phyloP scores from a whole-genome alignment of 2,113 vertebrate genomes.

The Neomonachus schauinslandi region DNA sequence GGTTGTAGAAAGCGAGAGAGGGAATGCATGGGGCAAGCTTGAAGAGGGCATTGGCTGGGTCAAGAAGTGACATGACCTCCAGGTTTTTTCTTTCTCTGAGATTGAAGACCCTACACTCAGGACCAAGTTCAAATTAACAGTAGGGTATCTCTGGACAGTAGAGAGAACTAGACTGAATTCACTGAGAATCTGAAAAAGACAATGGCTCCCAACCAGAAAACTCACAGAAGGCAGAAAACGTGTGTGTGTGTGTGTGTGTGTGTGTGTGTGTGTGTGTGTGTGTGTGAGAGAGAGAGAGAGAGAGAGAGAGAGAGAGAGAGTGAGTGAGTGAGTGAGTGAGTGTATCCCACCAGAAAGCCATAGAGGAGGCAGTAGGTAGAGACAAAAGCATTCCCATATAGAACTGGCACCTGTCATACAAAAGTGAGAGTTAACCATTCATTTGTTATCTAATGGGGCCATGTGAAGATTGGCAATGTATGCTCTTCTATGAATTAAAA shows the following conservation, averaged over 20 bases:
- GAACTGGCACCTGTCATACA: background rate
- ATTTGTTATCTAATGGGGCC: background rate
- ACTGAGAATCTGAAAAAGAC: background rate
- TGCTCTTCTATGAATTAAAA: background rate
- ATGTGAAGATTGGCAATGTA: rapidly evolving
- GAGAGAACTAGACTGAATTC: background rate
- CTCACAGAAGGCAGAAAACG: background rate
- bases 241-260: no score
- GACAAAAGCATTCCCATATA: background rate
- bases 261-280: no score
- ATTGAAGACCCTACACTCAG: background rate
- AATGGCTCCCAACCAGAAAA: background rate
- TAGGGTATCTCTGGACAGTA: background rate
- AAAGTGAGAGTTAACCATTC: slow-evolving; percentile 57
- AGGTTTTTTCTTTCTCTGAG: background rate
- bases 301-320: no score
- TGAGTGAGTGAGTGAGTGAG: background rate
- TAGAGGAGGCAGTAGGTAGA: background rate
- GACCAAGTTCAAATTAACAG: background rate
- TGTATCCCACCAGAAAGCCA: background rate
- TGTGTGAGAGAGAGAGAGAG: no score
- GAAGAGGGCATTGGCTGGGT: no score
- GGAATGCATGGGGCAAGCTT: background rate
- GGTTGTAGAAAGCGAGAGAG: background rate
- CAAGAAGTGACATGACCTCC: background rate